Conservation (phyloP, 2,113 vertebrate species). For the Furnarius figulus region DNA sequence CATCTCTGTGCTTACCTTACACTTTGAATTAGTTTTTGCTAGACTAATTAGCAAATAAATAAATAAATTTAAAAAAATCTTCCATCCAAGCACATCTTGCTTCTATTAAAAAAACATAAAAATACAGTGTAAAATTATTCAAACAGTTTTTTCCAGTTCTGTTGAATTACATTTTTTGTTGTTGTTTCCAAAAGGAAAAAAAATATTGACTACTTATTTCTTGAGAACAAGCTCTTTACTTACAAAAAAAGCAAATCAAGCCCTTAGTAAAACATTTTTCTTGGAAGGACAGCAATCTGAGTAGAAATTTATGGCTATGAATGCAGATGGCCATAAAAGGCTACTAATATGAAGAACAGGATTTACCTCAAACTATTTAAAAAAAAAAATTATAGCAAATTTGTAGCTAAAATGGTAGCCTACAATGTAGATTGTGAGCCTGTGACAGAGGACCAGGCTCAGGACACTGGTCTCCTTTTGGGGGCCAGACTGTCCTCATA, state of each 20-base stretch:
- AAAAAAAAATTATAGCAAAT: neutral
- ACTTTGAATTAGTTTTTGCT: neutral
- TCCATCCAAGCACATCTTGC: neutral
- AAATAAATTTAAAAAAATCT: neutral
- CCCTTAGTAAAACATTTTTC: constrained; percentile 57
- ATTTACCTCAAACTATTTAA: neutral
- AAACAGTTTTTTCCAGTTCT: neutral
- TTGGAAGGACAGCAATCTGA: constrained; percentile 39
- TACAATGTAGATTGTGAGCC: neutral
- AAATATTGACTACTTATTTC: neutral
- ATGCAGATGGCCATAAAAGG: constrained; percentile 18
- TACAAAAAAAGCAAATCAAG: neutral
- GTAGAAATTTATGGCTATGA: neutral
- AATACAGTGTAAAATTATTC: neutral
- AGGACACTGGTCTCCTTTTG: neutral
- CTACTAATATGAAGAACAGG: neutral
- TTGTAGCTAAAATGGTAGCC: neutral
- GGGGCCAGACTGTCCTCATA: neutral
- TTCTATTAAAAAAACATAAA: neutral
- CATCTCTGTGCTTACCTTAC: neutral
- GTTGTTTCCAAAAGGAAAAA: neutral
- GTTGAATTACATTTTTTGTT: neutral
- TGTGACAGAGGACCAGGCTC: neutral
- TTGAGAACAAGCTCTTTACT: neutral
- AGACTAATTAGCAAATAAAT: neutral